phyloP scores from a whole-genome alignment of 1,140 invertebrate genomes.

The Bradysia coprophila region DNA sequence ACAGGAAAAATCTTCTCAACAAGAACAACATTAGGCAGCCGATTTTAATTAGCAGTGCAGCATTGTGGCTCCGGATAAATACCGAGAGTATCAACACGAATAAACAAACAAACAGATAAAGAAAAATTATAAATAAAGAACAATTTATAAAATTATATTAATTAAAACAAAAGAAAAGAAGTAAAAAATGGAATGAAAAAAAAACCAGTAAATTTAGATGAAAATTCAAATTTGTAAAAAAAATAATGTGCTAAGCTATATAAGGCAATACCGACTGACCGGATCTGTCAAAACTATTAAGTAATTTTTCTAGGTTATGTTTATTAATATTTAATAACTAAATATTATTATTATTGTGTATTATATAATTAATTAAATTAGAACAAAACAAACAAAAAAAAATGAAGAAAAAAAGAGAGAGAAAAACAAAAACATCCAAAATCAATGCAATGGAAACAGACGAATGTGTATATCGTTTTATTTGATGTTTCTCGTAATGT shows the following conservation, averaged over 20 bases:
- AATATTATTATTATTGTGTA: background rate
- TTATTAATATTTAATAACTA: background rate
- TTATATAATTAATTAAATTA: background rate
- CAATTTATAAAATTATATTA: background rate
- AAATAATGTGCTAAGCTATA: background rate
- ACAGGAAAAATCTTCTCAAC: no score
- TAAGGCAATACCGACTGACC: background rate
- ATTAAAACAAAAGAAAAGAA: no score
- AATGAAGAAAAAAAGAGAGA: background rate
- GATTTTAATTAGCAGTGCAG: no score
- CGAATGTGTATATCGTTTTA: no score
- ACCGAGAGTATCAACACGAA: background rate
- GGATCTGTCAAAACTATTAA: background rate
- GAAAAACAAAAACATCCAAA: background rate
- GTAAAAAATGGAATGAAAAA: no score
- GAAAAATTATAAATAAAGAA: background rate
- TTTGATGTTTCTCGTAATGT: no score
- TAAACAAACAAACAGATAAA: background rate
- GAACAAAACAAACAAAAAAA: background rate
- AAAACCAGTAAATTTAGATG: background rate
- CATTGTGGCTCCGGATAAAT: no score
- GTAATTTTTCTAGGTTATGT: background rate
- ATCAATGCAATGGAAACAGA: background rate
- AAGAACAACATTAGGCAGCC: no score
- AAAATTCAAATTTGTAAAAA: background rate